phyloP scores from a whole-genome alignment of 2,797 vertebrate genomes.

The Poecilia picta region DNA sequence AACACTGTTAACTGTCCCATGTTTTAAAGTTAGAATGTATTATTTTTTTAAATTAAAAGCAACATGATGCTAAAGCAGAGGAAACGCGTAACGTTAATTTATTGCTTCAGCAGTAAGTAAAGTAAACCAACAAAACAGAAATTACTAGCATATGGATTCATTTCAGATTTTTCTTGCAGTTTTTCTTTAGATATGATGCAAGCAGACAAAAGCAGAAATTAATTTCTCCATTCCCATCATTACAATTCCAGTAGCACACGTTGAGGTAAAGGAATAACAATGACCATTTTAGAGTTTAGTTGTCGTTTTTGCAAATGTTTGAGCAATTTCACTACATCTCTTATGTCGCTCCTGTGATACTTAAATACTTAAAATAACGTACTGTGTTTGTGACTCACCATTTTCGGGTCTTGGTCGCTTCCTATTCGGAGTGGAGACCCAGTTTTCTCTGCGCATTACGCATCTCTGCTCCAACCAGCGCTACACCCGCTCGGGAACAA shows the following conservation, averaged over 20 bases:
- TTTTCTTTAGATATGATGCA: background rate
- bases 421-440: constrained; percentile 74
- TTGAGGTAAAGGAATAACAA: background rate
- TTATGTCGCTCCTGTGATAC: background rate
- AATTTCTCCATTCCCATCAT: background rate
- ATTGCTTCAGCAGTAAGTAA: background rate
- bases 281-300: background rate
- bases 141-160: background rate
- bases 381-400: constrained; percentile 77
- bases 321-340: constrained; percentile 3
- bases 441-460: constrained; percentile 72
- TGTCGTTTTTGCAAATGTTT: background rate
- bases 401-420: constrained; percentile 66
- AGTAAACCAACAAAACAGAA: background rate
- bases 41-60: background rate
- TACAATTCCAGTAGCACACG: background rate
- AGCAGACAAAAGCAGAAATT: background rate
- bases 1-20: background rate
- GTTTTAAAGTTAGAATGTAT: background rate
- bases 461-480: constrained; percentile 74
- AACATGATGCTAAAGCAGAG: background rate
- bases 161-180: background rate
- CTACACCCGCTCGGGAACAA: constrained; percentile 76
- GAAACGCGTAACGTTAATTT: background rate
- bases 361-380: background rate